Base-by-base conservation (phyloP, 2,888 invertebrate genomes). In the Heliconius sara region DNA sequence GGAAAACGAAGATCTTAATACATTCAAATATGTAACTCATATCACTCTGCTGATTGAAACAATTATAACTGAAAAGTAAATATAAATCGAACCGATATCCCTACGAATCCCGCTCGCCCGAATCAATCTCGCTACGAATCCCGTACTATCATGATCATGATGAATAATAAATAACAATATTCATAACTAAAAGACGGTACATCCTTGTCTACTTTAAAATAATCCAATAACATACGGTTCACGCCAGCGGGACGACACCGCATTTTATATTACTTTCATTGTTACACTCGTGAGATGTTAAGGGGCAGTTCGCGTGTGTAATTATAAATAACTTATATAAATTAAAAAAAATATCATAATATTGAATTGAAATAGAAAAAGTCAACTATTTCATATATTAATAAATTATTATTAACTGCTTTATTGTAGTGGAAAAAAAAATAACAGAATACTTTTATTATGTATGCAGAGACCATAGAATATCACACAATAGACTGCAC, bases 171-270 rank as follows among this genome's bases (percentile, higher is more conserved):
- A 75, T 60, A 27, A 43, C 70, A 70, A 65, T 30, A 65, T 47
- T 66, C 74, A 78, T 30, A 78, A 77, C 63, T 22, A 72, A 73
- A 57, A 52, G 63, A 60, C 67, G 25, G 52, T 68, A 68, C 73
- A 73, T 73, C 78, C 81, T 76, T 78, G 78, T 79, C 77, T 63
- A 78, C 81, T 81, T 81, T 78, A 80, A 81, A 81, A 85, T 89
- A 89, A 89, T 89, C 89, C 88, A 88, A 85, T 88, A 88, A 89
- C 86, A 86, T 88, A 89, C 88, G 88, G 85, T 85, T 84, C 85
- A 85, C 80, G 79, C 82, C 77, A 77, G 79, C 79, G 73, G 76
- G 27, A 79, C 84, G 83, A 84, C 81, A 80, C 84, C 81, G 84
- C 85, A 85, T 85, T 83, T 84, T 83, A 84, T 83, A 84, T 83